These are phyloP conservation scores for Buceros bicornis DNA, from an alignment of 2,797 vertebrate species.

Conservation along the genomic window DNA sequence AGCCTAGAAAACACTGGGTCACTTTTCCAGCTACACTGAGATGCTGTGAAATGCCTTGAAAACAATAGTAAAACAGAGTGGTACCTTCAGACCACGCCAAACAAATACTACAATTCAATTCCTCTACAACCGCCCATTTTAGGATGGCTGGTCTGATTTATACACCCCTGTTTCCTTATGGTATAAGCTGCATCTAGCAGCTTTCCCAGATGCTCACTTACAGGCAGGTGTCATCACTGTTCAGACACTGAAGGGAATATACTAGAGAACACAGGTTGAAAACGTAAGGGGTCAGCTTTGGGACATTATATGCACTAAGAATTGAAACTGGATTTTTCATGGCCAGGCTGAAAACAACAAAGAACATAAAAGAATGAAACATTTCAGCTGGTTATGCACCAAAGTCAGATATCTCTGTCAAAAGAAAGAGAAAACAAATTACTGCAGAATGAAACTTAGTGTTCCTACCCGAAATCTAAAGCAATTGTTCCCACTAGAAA, in stretches of 20 bases:
- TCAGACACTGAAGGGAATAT: background rate
- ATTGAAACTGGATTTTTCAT: background rate
- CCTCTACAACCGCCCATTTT: background rate
- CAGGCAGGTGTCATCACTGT: background rate
- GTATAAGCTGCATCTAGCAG: background rate
- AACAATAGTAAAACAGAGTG: background rate
- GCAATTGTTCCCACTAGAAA: background rate
- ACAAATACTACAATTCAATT: background rate
- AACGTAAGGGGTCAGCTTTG: background rate
- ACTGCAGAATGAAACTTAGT: background rate
- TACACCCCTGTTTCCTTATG: background rate
- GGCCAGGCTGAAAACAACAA: background rate
- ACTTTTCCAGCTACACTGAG: background rate
- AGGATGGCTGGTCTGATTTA: background rate
- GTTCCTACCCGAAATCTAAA: background rate
- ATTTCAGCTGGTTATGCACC: background rate
- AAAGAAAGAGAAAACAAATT: background rate
- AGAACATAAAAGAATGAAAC: background rate
- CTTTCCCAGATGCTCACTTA: background rate
- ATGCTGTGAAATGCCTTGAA: background rate
- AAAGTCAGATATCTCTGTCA: background rate
- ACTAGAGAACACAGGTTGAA: background rate
- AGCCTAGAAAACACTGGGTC: background rate
- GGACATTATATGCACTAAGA: background rate
- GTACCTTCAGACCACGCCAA: background rate